Conservation (phyloP, 2,113 vertebrate species). For the Psettodes erumei region DNA sequence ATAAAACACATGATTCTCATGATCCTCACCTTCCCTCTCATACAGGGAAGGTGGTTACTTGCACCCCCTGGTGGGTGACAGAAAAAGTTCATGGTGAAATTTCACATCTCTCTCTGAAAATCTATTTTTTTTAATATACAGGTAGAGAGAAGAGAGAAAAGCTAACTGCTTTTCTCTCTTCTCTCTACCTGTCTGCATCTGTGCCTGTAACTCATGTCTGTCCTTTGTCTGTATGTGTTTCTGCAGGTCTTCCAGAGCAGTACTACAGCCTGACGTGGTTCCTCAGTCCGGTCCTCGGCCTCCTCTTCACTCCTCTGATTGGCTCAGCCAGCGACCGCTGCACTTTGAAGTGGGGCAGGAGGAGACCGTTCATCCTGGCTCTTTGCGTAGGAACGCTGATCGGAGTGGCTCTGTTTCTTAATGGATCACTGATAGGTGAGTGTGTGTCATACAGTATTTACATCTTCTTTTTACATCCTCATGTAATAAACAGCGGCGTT, state of each 20-base stretch:
- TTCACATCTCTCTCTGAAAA: not conserved
- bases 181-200: not conserved
- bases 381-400: constrained; percentile 93
- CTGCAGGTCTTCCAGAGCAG: constrained; percentile 97
- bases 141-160: too few relatives aligned
- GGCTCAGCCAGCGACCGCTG: constrained; percentile 98
- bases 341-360: constrained; percentile 93
- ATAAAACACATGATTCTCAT: not conserved
- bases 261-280: constrained; percentile 99
- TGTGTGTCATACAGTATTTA: not conserved
- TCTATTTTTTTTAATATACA: too few relatives aligned
- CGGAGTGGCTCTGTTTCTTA: constrained; percentile 95
- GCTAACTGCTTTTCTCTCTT: not conserved
- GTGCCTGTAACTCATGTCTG: not conserved
- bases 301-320: constrained; percentile 96
- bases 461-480: too few relatives aligned
- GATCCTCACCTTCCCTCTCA: too few relatives aligned
- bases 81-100: not conserved
- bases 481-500: not conserved
- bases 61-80: constrained; percentile 52
- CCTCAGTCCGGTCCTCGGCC: constrained; percentile 94
- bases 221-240: constrained; percentile 30
- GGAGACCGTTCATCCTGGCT: constrained; percentile 94
- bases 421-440: constrained; percentile 94
- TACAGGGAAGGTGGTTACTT: constrained; percentile 21